Conservation (phyloP, 1,140 invertebrate genomes). For the Drosophila elegans region DNA sequence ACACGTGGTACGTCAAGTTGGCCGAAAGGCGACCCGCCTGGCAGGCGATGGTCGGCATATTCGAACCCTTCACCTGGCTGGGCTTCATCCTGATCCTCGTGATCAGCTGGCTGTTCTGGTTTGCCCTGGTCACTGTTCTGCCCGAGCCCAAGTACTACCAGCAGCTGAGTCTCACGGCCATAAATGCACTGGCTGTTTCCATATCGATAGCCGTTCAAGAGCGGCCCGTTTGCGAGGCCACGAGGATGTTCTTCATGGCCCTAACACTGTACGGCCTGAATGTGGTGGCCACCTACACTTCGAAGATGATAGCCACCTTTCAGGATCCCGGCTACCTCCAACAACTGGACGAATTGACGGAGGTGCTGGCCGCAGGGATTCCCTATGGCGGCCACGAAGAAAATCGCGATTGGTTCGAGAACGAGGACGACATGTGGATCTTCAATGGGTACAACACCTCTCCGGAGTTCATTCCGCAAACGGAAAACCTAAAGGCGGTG, state of each 20-base stretch:
- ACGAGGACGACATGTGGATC: slow-evolving; percentile 85
- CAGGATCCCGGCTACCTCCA: slow-evolving; percentile 85
- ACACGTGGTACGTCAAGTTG: slow-evolving; percentile 86
- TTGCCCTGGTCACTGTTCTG: slow-evolving; percentile 78
- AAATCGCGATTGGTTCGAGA: slow-evolving; percentile 85
- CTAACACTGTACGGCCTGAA: slow-evolving; percentile 86
- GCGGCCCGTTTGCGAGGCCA: slow-evolving; percentile 83
- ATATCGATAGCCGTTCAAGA: slow-evolving; percentile 85
- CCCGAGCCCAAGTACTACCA: slow-evolving; percentile 84
- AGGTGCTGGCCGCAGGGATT: slow-evolving; percentile 85
- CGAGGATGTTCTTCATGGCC: slow-evolving; percentile 85
- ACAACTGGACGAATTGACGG: slow-evolving; percentile 85
- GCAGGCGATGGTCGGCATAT: slow-evolving; percentile 85
- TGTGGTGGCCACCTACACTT: slow-evolving; percentile 85
- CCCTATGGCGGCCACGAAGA: slow-evolving; percentile 85
- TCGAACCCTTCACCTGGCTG: slow-evolving; percentile 84
- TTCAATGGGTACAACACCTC: slow-evolving; percentile 83
- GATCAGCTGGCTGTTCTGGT: slow-evolving; percentile 85
- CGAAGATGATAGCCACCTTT: slow-evolving; percentile 86
- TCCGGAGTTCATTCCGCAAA: slow-evolving; percentile 77
- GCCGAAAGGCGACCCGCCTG: slow-evolving; percentile 84
- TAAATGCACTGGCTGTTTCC: slow-evolving; percentile 85
- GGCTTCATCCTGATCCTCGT: slow-evolving; percentile 80
- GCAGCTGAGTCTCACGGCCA: slow-evolving; percentile 80
- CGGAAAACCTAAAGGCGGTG: slow-evolving; percentile 80